These are phyloP conservation scores for Anorthoa munda DNA, from an alignment of 2,888 invertebrate genomes.

Conservation along the genomic window DNA sequence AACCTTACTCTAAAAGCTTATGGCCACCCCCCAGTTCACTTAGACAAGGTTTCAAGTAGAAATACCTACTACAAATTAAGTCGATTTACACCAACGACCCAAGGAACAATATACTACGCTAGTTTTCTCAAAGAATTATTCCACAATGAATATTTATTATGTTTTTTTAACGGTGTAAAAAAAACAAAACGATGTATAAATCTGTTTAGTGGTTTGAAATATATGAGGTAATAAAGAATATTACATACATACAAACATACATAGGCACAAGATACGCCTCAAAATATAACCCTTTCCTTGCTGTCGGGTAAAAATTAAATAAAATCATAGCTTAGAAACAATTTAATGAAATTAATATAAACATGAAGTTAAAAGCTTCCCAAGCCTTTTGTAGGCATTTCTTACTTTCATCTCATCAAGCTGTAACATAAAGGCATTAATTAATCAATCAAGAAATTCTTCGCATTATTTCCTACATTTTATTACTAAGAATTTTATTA, in stretches of 20 bases:
- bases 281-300: no score
- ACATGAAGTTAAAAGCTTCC: not conserved
- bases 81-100: constrained; percentile 50
- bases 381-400: constrained; percentile 4
- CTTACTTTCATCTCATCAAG: not conserved
- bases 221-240: no score
- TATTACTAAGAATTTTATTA: no score
- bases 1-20: no score
- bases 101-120: constrained; percentile 43
- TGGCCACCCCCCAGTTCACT: constrained; percentile 26
- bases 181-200: no score
- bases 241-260: no score
- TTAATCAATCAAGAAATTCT: constrained; percentile 29
- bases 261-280: no score
- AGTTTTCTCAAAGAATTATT: constrained; percentile 22
- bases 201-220: no score
- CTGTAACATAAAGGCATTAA: constrained; percentile 7
- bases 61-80: constrained; percentile 61
- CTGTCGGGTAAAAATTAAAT: no score
- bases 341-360: not conserved
- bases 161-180: no score
- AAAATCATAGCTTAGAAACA: not conserved
- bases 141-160: no score
- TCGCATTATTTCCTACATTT: constrained; percentile 13
- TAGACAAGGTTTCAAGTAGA: constrained; percentile 51